phyloP scores from a whole-genome alignment of 2,888 invertebrate genomes.

The Liopterus haemorrhoidalis region DNA sequence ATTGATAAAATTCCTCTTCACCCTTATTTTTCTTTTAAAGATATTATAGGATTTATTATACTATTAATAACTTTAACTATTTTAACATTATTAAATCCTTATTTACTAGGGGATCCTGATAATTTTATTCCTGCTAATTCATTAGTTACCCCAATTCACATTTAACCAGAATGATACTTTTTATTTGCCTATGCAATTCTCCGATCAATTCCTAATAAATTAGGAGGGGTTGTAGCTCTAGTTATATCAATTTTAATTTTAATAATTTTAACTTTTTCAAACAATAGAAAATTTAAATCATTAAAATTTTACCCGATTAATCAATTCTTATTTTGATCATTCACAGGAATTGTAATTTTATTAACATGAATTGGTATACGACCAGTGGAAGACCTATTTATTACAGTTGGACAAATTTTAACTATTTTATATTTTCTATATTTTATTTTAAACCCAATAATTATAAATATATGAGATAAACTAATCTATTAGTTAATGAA shows the following conservation, averaged over 20 bases:
- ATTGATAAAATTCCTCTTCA: slow-evolving; percentile 65
- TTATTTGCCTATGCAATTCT: too few species aligned
- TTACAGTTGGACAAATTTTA: slow-evolving; percentile 55
- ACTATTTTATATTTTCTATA: slow-evolving; percentile 56
- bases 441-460: slow-evolving; percentile 51
- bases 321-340: slow-evolving; percentile 56
- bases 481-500: slow-evolving; percentile 55
- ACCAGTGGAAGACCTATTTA: slow-evolving; percentile 62
- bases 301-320: slow-evolving; percentile 57
- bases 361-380: slow-evolving; percentile 68
- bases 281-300: slow-evolving; percentile 53
- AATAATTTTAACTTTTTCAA: slow-evolving; percentile 54
- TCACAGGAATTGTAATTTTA: slow-evolving; percentile 52
- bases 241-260: slow-evolving; percentile 62
- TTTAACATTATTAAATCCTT: too few species aligned
- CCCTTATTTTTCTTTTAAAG: slow-evolving; percentile 60
- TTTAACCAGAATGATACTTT: too few species aligned
- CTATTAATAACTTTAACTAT: slow-evolving; percentile 51
- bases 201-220: slow-evolving; percentile 75
- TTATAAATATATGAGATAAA: slow-evolving; percentile 53
- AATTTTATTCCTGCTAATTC: too few species aligned
- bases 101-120: too few species aligned
- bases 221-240: slow-evolving; percentile 67
- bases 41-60: slow-evolving; percentile 56
- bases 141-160: too few species aligned